Base-by-base conservation (phyloP, 2,797 vertebrate genomes). In the Sebastes umbrosus region DNA sequence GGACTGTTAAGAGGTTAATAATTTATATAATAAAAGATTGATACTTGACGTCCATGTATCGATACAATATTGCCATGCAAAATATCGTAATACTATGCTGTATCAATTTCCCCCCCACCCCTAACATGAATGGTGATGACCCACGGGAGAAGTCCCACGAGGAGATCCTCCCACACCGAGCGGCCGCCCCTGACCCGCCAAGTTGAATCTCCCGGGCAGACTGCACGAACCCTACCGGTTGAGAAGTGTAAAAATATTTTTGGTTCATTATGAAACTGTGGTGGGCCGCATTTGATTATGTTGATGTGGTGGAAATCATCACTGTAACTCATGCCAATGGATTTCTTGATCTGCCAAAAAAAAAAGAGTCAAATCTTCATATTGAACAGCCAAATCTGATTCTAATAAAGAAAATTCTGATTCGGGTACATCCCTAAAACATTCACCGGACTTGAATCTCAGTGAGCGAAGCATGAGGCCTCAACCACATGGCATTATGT, bases 401-500 rank as follows among this genome's bases (percentile, higher is more conserved):
- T 54, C 43, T 46, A 46, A 27, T 27, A 58, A 58, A 58, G 25
- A 27, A 8, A 58, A 27, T 50, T 50, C 13, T 4, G 25, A 58
- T 57, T 25, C 3, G 22, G 55, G 12, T 20, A 18, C 27, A 20
- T 13, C 58, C 14, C 58, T 20, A 14, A 69, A 66, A 77, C 43
- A 69, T 71, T 69, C 39, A 50, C 32, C 1, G 3, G 25, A 69
- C 60, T 36, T 75, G 29, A 69, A 75, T 50, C 31, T 20, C 50
- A 13, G 46, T 43, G 27, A 58, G 69, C 5, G 1, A 65, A 50
- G 62, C 39, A 31, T n/a, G 58, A 71, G 16, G 43, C 63, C 27
- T 18, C 3, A 27, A 57, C 32, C 74, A 58, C 6, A 50, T 63
- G 73, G 63, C 57, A 54, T 75, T 76, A 75, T 72, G 32, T 78